Evolutionary conservation across 2,797 vertebrate genomes (phyloP), one percentile per base, ranked within the genome.

Genomic region (Nannoperca australis): DNA sequence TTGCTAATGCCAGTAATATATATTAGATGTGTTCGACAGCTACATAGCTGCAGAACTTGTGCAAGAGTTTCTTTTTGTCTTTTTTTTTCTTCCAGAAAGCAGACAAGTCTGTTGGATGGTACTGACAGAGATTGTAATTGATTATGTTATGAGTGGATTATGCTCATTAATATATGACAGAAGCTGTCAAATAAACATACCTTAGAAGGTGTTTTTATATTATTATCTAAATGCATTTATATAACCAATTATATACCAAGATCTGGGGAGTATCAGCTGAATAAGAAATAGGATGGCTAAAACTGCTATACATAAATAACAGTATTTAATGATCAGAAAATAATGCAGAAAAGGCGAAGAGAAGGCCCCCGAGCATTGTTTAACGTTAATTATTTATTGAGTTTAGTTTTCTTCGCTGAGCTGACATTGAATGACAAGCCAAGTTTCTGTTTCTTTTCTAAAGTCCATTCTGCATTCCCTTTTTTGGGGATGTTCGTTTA

Each of bases 1-100:
- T 83, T 83, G 55, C 76, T 85, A 85, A 87, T 86, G 83, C 70
- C 53, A 58, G 68, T 76, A 68, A 88, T 88, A 63, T 82, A 70
- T 76, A 75, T 74, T 47, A 54, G 74, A 85, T 78, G 74, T 2
- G 13, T 76, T 69, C 24, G 53, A 86, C 79, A 79, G 72, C 50
- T 73, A 62, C 64, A 73, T 51, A 70, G 78, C 59, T 67, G 76
- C 54, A 61, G 38, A 61, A 18, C 20, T 45, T 59, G 30, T 73
- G 56, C 12, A 34, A 42, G 62, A 13, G 75, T 73, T 82, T 59
- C 63, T 51, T 51, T 49, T 61, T 80, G 4, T 22, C 76, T 70
- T 69, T 65, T 64, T 64, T 13, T 42, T 32, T 30, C 67, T 72
- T 40, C 36, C 17, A 51, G 58, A 42, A 42, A 63, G 51, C 34